Conservation (phyloP, 2,888 invertebrate species). For the Julus scandinavius region DNA sequence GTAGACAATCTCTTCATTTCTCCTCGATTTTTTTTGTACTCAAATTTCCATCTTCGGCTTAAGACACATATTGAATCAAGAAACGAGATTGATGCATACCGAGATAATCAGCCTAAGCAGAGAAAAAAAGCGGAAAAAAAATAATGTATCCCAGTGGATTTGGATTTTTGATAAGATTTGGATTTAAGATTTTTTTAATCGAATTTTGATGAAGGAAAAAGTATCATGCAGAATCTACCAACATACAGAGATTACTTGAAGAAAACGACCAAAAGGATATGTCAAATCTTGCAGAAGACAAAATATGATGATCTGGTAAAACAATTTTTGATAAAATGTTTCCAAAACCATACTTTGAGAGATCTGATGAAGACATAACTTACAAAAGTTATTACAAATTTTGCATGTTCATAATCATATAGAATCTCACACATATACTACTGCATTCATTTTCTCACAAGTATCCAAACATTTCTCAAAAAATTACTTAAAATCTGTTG, state of each 20-base stretch:
- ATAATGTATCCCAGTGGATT: neutral
- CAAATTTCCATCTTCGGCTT: neutral
- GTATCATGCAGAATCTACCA: neutral
- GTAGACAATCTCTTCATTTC: neutral
- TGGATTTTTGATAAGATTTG: neutral
- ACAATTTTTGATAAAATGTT: neutral
- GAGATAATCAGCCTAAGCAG: neutral
- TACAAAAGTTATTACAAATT: no score
- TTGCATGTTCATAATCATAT: no score
- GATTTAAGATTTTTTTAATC: slow-evolving; percentile 1
- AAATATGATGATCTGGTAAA: neutral
- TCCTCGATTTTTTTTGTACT: neutral
- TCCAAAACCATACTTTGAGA: no score
- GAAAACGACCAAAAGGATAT: neutral
- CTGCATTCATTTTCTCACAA: no score
- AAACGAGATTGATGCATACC: neutral
- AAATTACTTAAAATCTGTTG: no score
- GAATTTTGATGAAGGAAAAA: neutral
- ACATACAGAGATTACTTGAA: neutral
- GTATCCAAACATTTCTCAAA: no score
- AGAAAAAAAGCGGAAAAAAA: neutral
- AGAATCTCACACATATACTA: no score
- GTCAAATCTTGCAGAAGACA: neutral
- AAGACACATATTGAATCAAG: neutral
- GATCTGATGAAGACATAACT: no score